phyloP scores from a whole-genome alignment of 2,113 vertebrate genomes.

The Rattus rattus region DNA sequence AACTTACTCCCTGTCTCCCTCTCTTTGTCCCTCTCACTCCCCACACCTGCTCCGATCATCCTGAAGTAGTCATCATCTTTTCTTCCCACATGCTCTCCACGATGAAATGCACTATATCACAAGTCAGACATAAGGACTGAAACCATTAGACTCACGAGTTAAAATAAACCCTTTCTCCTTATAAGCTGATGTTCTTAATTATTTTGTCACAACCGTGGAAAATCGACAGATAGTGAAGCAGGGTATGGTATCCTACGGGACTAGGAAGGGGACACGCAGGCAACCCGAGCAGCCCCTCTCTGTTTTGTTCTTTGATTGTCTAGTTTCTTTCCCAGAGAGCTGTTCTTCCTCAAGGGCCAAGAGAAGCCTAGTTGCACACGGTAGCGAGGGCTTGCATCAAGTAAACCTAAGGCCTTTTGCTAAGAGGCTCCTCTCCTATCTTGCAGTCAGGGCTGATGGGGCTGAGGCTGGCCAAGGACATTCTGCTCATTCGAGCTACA shows the following conservation, averaged over 20 bases:
- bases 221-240: not conserved
- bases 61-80: not conserved
- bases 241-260: not conserved
- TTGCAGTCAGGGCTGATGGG: not conserved
- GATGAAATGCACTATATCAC: too few species aligned
- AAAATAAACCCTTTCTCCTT: not conserved
- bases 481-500: not conserved
- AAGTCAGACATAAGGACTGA: not conserved
- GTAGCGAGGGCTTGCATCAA: not conserved
- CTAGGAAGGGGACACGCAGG: not conserved
- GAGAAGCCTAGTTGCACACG: not conserved
- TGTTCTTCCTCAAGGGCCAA: not conserved
- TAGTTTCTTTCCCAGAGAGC: not conserved
- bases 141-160: not conserved
- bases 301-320: not conserved
- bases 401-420: not conserved
- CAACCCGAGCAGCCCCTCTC: accelerated
- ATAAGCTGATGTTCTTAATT: not conserved
- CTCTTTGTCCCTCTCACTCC: not conserved
- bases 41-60: not conserved
- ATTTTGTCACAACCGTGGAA: not conserved
- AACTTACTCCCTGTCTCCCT: not conserved
- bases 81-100: not conserved
- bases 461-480: too few species aligned
- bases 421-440: not conserved